Evolutionary conservation across 1,140 invertebrate species (phyloP).

Genomic region (Scaptomyza pallida): DNA sequence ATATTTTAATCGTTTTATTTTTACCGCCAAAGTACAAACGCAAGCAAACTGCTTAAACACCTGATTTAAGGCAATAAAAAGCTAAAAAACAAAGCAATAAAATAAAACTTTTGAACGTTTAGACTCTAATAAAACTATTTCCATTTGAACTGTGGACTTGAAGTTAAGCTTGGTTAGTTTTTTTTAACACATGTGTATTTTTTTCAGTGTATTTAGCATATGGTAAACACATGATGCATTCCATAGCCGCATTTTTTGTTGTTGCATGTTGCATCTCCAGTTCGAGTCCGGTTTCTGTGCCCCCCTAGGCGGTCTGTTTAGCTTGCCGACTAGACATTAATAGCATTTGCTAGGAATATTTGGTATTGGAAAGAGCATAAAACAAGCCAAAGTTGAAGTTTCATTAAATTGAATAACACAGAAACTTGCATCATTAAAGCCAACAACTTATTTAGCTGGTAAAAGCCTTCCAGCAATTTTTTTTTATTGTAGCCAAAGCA

Average conservation of each 20-base stretch:
- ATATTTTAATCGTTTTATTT: not conserved
- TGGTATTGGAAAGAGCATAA: no score
- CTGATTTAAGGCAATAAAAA: not conserved
- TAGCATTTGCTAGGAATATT: no score
- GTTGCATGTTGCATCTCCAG: slow-evolving; percentile 39
- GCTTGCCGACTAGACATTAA: slow-evolving; percentile 3
- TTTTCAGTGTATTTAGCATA: slow-evolving; percentile 57
- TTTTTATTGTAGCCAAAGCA: not conserved
- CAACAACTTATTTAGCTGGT: no score
- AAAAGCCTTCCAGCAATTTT: not conserved
- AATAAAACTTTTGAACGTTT: no score
- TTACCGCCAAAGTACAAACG: no score
- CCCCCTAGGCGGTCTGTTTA: slow-evolving; percentile 17
- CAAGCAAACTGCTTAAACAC: slow-evolving; percentile 9
- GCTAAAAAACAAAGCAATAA: no score
- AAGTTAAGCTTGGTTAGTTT: no score
- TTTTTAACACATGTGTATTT: not conserved
- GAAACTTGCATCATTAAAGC: not conserved
- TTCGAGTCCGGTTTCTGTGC: slow-evolving; percentile 27
- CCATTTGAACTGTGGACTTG: no score
- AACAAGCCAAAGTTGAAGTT: not conserved
- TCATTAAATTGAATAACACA: not conserved
- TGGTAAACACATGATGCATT: slow-evolving; percentile 72
- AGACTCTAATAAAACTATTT: no score
- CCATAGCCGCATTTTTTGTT: slow-evolving; percentile 29